Evolutionary conservation across 2,797 vertebrate species (phyloP), one percentile per base, ranked within the genome.

Genomic region (Poecilia picta): DNA sequence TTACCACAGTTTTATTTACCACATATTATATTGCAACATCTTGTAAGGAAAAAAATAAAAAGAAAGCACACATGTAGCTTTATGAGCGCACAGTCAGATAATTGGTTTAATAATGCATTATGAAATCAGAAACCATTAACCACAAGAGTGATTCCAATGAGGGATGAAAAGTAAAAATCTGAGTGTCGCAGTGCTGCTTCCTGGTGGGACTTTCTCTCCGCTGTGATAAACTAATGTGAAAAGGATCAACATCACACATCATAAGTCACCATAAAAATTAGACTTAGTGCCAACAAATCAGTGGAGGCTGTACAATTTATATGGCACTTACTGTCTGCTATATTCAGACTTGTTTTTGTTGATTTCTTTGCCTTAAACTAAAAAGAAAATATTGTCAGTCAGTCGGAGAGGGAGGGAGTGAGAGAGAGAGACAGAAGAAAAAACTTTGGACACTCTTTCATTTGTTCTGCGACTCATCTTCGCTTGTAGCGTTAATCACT

Each of bases 1-100:
- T 91, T 91, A 92, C 79, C 91, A 93, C 89, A 86, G 81, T 91
- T 94, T 71, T 94, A 93, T 94, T 93, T 83, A 87, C 84, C 84
- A 91, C 88, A 89, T 88, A 88, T 82, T 89, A 91, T 82, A 83
- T 80, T 90, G 77, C 80, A 84, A 89, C 91, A 89, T 85, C 75
- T 85, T 53, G 80, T 87, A 88, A 31, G 13, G 28, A 15, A 59
- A 87, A 15, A n/a, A 13, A 57, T 23, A 53, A 7, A 55, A 88
- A 47, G 47, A 91, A 89, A 91, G 85, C 87, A 88, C 90, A 89
- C 88, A 78, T 81, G 86, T 87, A 87, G 80, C 79, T 92, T 86
- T 89, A 88, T 82, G 84, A 88, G 85, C 83, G 87, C 85, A 91
- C 88, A 81, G 74, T 92, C 84, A 87, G 82, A 84, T 88, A 87